Conservation (phyloP, 2,888 invertebrate genomes). For the Drosophila mercatorum region DNA sequence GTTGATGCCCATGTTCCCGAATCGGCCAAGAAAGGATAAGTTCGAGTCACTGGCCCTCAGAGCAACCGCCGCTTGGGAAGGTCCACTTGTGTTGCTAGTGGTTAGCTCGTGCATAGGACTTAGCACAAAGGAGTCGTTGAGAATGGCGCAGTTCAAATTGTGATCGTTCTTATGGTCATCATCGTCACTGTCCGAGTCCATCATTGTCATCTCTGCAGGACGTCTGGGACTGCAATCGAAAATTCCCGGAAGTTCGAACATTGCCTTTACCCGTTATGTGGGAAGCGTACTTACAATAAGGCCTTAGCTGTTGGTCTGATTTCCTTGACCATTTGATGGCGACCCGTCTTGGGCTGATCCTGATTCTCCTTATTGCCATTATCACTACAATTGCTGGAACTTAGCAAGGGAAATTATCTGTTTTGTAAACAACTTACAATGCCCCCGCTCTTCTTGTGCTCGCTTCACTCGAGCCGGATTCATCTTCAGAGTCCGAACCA, state of each 20-base stretch:
- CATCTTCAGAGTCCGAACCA: constrained; percentile 83
- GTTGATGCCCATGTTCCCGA: constrained; percentile 77
- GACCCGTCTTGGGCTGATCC: neutral
- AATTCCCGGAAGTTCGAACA: neutral
- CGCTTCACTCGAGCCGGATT: constrained; percentile 56
- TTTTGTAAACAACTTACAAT: constrained; percentile 18
- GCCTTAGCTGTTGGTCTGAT: constrained; percentile 10
- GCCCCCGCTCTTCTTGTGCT: constrained; percentile 11
- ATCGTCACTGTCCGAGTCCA: constrained; percentile 82
- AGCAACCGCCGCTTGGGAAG: constrained; percentile 34
- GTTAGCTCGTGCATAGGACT: constrained; percentile 75
- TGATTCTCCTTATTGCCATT: constrained; percentile 66
- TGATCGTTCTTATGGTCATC: constrained; percentile 74
- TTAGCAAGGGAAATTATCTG: neutral
- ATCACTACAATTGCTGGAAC: constrained; percentile 9
- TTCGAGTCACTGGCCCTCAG: constrained; percentile 52
- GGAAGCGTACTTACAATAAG: constrained; percentile 59
- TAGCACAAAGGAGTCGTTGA: constrained; percentile 83
- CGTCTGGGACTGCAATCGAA: constrained; percentile 75
- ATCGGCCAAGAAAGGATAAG: constrained; percentile 74
- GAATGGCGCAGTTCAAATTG: constrained; percentile 83
- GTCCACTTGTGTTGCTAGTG: constrained; percentile 38
- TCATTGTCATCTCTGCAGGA: constrained; percentile 79
- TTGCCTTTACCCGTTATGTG: neutral
- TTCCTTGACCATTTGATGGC: constrained; percentile 8